A percentile compares a stretch with the other conserved stretches of the same genome.
Evolutionary conservation across 2,113 vertebrate species (phyloP).

Genomic region (Hemibagrus wyckioides): DNA sequence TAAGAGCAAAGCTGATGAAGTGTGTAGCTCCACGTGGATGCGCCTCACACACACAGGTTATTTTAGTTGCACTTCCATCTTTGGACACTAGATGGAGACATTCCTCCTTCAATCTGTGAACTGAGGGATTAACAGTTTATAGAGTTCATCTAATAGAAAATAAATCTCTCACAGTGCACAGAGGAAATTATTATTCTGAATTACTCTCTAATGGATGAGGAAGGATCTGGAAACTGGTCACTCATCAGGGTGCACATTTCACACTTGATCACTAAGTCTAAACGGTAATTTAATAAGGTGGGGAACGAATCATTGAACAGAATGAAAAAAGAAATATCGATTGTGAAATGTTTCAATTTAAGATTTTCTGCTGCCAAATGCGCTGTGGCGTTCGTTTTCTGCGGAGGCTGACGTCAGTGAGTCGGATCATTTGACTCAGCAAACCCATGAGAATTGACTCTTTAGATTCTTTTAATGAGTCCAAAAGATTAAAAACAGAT

Average conservation of each 20-base stretch:
- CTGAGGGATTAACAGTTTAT: neutral
- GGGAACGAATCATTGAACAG: neutral
- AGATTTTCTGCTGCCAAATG: neutral
- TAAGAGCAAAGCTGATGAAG: neutral
- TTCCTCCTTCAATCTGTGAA: neutral
- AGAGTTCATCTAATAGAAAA: conserved; percentile 11
- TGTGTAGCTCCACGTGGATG: neutral
- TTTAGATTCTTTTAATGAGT: no score
- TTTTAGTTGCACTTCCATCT: neutral
- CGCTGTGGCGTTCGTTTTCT: neutral
- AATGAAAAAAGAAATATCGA: neutral
- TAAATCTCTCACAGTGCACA: neutral
- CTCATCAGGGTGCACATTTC: neutral
- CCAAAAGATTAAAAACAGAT: no score
- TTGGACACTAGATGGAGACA: conserved; percentile 54
- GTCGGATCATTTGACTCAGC: neutral
- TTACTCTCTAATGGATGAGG: neutral
- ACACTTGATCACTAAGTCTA: neutral
- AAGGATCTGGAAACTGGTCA: neutral
- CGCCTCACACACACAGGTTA: neutral
- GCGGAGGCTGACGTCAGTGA: neutral
- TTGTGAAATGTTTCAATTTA: no score
- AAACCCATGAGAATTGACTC: no score
- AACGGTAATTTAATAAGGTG: neutral
- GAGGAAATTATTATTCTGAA: neutral